These are phyloP conservation scores for Spongia lamella DNA, from an alignment of 37 sponge, comb jelly and placozoan species.

Conservation along the genomic window DNA sequence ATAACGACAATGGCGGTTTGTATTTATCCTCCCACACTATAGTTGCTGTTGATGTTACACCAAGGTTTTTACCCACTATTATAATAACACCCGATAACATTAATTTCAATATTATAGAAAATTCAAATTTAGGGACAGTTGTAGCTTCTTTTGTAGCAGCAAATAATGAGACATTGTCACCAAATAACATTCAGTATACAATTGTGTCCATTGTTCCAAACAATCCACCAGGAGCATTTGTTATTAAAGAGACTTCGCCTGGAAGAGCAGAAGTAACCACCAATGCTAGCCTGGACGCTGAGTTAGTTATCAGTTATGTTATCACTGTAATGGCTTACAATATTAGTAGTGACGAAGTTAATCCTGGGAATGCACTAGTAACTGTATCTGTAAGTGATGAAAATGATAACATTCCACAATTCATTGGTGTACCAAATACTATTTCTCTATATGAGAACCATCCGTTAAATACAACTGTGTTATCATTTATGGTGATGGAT, in stretches of 20 bases:
- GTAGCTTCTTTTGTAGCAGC: conserved; percentile 30
- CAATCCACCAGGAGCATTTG: conserved; percentile 14
- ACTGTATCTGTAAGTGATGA: not conserved
- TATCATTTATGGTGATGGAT: not conserved
- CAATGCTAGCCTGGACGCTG: conserved; percentile 38
- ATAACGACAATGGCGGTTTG: no score
- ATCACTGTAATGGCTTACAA: conserved; percentile 55
- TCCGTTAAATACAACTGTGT: not conserved
- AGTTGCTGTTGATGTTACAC: conserved; percentile 50
- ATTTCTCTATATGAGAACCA: conserved; percentile 2
- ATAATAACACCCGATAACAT: conserved; percentile 35
- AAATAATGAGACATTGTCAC: conserved; percentile 6
- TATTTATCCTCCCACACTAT: conserved; percentile 59
- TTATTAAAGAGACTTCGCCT: conserved; percentile 2
- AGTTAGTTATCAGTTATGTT: conserved; percentile 14
- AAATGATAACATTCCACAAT: not conserved
- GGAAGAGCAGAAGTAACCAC: conserved; percentile 18
- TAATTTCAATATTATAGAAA: conserved; percentile 36
- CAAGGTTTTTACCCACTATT: conserved; percentile 12
- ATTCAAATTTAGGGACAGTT: not conserved
- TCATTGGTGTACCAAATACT: not conserved
- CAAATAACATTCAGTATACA: conserved; percentile 35
- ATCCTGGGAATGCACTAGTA: not conserved
- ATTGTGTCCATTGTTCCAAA: conserved; percentile 23
- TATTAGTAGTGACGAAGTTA: conserved; percentile 3